Evolutionary conservation across 2,113 vertebrate species (phyloP), one percentile per base, ranked within the genome.

Genomic region (Plecturocebus donacophilus): DNA sequence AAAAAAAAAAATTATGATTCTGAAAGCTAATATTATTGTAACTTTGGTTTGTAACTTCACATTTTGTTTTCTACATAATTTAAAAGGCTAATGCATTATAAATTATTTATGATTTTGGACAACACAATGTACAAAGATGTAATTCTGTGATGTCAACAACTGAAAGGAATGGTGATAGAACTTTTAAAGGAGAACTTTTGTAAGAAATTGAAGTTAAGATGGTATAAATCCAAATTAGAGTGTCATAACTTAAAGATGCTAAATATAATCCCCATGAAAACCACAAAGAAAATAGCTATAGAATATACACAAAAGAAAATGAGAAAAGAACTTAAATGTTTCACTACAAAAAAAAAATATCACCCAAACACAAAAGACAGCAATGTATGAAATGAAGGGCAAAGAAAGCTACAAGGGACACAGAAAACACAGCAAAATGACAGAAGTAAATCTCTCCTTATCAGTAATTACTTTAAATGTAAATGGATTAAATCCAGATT

Each of bases 261-360:
- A 90, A 42, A 80, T 79, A 20, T 61, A 92, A 81, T 61, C 16
- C 23, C 32, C 61, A 80, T 32, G 10, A 47, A 66, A 92, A 94
- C 20, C 49, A 95, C 64, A 87, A 80, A 90, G 56, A 80, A 96
- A 77, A 80, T 14, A 87, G 68, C 68, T 58, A 96, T 84, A 71
- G 54, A 77, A 71, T 40, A 47, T 82, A 92, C 21, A 83, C 40
- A 83, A 73, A 94, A 84, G 45, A 38, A 90, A 96, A 93, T 49
- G 27, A 95, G 49, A 91, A 81, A 42, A 27, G 10, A 93, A 91
- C 82, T 89, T 49, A 77, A 94, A 66, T 79, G 58, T 45, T 87
- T 96, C 19, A 89, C 66, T 95, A 83, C 19, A 66, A 95, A 92
- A 95, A 81, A 95, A 91, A 95, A 81, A 79, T 35, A 92, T 87